phyloP scores from a whole-genome alignment of 2,888 invertebrate species.

The Raillietiella orientalis region DNA sequence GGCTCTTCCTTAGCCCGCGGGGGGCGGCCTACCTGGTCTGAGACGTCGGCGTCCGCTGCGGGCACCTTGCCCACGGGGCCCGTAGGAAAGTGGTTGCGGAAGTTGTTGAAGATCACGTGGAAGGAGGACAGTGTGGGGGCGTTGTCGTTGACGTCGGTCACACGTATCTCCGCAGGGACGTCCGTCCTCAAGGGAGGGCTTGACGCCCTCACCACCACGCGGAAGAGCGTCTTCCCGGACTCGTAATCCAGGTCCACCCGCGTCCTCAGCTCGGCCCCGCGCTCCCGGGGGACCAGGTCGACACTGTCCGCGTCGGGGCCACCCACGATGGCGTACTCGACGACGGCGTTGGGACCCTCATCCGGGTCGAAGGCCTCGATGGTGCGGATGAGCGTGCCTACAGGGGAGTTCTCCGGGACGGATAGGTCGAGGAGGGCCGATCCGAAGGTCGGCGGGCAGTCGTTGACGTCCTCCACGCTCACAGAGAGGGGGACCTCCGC shows the following conservation, averaged over 20 bases:
- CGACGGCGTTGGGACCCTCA: constrained; percentile 59
- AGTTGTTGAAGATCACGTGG: constrained; percentile 77
- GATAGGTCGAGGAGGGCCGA: constrained; percentile 58
- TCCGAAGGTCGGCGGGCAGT: constrained; percentile 62
- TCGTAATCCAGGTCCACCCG: constrained; percentile 84
- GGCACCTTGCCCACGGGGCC: constrained; percentile 67
- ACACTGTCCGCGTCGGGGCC: constrained; percentile 56
- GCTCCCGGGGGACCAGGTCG: constrained; percentile 30
- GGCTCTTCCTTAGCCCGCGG: no score
- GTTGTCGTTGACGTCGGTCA: constrained; percentile 84
- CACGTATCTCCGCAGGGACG: constrained; percentile 51
- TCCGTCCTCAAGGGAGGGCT: constrained; percentile 66
- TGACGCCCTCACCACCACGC: constrained; percentile 56
- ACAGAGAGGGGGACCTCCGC: constrained; percentile 55
- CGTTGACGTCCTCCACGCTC: constrained; percentile 52
- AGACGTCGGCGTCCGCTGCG: constrained; percentile 76
- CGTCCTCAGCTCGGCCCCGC: constrained; percentile 43
- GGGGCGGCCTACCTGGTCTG: constrained; percentile 24
- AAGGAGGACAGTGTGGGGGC: constrained; percentile 72
- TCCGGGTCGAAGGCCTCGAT: constrained; percentile 71
- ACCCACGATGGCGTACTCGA: constrained; percentile 77
- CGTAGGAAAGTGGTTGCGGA: constrained; percentile 69
- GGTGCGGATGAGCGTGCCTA: constrained; percentile 71
- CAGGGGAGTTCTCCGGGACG: constrained; percentile 81
- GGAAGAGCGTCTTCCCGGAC: constrained; percentile 60